Percentiles rank a stretch among this genome's conserved stretches.
Evolutionary conservation across 2,113 vertebrate genomes (phyloP).

Genomic region (Cryptoleucopteryx plumbea): DNA sequence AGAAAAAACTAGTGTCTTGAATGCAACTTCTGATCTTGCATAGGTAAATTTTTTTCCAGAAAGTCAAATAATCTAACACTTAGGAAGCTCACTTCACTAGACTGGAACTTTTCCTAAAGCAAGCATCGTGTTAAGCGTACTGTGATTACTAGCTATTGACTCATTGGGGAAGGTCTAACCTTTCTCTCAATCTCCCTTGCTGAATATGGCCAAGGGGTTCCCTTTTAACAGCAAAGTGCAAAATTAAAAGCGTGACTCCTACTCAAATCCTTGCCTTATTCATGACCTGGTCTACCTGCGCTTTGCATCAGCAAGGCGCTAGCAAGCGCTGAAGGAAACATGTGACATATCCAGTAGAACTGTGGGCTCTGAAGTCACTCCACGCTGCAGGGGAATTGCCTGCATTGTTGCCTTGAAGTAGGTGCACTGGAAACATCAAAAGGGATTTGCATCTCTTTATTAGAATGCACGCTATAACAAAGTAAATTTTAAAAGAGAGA

Average conservation of each 20-base stretch:
- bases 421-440: not conserved
- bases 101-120: not conserved
- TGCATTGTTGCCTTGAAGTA: not conserved
- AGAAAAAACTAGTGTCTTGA: not conserved
- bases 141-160: not conserved
- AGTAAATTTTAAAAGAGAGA: not conserved
- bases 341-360: not conserved
- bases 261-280: not conserved
- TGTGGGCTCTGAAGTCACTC: not conserved
- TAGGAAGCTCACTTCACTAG: not conserved
- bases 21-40: not conserved
- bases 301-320: not conserved
- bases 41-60: not conserved
- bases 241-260: not conserved
- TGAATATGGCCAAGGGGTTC: not conserved
- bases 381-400: fast-evolving
- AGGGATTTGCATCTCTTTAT: not conserved
- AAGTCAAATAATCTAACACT: not conserved
- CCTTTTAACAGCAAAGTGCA: not conserved
- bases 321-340: not conserved
- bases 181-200: not conserved
- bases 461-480: not conserved
- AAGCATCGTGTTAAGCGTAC: not conserved
- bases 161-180: not conserved
- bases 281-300: fast-evolving